phyloP scores from a whole-genome alignment of 2,797 vertebrate species.

The Poecilia picta region DNA sequence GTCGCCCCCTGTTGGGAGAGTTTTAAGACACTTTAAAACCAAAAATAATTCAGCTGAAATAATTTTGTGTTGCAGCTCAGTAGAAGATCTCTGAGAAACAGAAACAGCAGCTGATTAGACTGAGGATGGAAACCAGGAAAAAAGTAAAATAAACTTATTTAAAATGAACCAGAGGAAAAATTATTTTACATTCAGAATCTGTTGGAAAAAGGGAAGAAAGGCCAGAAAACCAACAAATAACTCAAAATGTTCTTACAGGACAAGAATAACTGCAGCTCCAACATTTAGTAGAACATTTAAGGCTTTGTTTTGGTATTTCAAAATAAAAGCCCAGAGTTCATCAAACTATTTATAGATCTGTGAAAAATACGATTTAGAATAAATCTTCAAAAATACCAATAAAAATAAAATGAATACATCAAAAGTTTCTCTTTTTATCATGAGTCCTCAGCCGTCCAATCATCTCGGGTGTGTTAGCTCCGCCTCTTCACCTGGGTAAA shows the following conservation, averaged over 20 bases:
- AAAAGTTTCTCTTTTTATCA: not conserved
- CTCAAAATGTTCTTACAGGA: not conserved
- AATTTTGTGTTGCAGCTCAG: not conserved
- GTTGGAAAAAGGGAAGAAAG: not conserved
- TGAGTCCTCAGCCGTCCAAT: not conserved
- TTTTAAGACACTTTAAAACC: not conserved
- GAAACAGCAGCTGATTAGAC: not conserved
- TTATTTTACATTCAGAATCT: not conserved
- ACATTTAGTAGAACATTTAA: no score
- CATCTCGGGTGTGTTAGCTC: not conserved
- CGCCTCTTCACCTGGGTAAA: slow-evolving; percentile 9
- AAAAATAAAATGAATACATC: slow-evolving; percentile 5
- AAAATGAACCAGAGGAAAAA: not conserved
- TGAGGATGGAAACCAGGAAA: not conserved
- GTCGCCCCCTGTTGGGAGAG: not conserved
- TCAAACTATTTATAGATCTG: not conserved
- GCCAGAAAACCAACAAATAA: not conserved
- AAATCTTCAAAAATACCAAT: not conserved
- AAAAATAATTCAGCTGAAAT: not conserved
- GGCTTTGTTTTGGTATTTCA: slow-evolving; percentile 2
- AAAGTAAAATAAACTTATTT: not conserved
- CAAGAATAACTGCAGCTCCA: not conserved
- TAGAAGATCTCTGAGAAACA: not conserved
- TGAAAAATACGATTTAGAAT: not conserved
- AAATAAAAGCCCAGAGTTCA: slow-evolving; percentile 8